phyloP scores from a whole-genome alignment of 2,113 vertebrate genomes.

The Apodemus speciosus region DNA sequence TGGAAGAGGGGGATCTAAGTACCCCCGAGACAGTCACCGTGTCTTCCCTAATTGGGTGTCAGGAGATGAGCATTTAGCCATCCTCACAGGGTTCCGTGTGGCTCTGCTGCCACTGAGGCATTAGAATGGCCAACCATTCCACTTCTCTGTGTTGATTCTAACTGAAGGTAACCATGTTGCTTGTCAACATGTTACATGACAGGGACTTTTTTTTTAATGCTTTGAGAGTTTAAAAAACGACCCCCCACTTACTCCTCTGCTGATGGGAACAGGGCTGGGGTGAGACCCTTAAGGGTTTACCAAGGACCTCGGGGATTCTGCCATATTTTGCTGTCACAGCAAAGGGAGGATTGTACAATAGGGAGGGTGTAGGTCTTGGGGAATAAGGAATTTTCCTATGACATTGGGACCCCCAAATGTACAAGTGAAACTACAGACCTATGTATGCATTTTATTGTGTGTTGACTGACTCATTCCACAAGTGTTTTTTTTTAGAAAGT shows the following conservation, averaged over 20 bases:
- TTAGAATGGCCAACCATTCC: neutral
- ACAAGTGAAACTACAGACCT: no score
- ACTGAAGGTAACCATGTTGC: neutral
- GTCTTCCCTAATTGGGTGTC: neutral
- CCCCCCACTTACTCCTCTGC: neutral
- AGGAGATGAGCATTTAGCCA: neutral
- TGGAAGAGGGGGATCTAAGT: neutral
- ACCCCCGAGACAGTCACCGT: neutral
- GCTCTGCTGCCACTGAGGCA: neutral
- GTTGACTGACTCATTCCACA: neutral
- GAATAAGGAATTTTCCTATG: neutral
- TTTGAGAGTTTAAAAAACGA: constrained; percentile 11
- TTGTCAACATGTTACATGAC: neutral
- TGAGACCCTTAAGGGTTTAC: neutral
- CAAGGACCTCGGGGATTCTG: neutral
- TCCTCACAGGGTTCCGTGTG: neutral
- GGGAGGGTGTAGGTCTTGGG: neutral
- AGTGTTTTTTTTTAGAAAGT: neutral
- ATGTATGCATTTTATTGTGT: neutral
- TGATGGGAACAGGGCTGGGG: neutral
- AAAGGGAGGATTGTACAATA: neutral
- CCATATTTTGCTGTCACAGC: neutral
- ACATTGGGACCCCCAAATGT: neutral
- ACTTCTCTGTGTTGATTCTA: constrained; percentile 24
- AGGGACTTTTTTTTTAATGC: neutral